phyloP scores from a whole-genome alignment of 2,888 invertebrate species.

The Netelia virgata region DNA sequence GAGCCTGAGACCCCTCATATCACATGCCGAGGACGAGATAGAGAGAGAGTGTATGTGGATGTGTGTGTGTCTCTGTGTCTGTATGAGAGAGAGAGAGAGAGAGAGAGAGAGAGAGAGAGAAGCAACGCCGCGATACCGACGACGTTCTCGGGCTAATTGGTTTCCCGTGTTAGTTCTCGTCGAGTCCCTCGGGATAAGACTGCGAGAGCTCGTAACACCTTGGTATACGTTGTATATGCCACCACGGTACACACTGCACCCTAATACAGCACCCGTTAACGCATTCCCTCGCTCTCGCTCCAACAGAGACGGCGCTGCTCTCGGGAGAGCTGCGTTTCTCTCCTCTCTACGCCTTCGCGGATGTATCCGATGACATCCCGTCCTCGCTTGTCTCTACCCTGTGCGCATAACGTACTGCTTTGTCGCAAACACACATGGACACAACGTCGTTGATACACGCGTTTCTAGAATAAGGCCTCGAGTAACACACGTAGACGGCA shows the following conservation, averaged over 20 bases:
- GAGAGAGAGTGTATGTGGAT: not conserved
- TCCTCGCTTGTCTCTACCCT: conserved; percentile 44
- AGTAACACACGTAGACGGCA: conserved; percentile 24
- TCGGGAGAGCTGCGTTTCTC: conserved; percentile 47
- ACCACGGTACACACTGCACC: conserved; percentile 51
- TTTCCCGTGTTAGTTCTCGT: conserved; percentile 82
- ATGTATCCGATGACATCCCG: conserved; percentile 69
- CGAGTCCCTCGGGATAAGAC: conserved; percentile 82
- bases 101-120: conserved; percentile 40
- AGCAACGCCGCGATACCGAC: conserved; percentile 70
- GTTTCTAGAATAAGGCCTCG: conserved; percentile 41
- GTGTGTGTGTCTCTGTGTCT: too few species aligned
- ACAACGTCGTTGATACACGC: not conserved
- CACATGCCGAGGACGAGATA: conserved; percentile 23
- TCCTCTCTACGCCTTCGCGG: conserved; percentile 28
- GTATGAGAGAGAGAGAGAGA: conserved; percentile 12
- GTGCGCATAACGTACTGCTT: conserved; percentile 18
- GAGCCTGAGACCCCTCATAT: conserved; percentile 61
- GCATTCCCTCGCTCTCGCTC: conserved; percentile 24
- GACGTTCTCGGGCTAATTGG: conserved; percentile 83
- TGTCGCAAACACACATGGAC: conserved; percentile 18
- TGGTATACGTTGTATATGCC: conserved; percentile 36
- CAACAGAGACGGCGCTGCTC: conserved; percentile 40
- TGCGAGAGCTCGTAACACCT: conserved; percentile 65
- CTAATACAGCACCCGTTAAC: conserved; percentile 48